These are phyloP conservation scores for Tachina grossa DNA, from an alignment of 2,888 invertebrate genomes.

Conservation along the genomic window DNA sequence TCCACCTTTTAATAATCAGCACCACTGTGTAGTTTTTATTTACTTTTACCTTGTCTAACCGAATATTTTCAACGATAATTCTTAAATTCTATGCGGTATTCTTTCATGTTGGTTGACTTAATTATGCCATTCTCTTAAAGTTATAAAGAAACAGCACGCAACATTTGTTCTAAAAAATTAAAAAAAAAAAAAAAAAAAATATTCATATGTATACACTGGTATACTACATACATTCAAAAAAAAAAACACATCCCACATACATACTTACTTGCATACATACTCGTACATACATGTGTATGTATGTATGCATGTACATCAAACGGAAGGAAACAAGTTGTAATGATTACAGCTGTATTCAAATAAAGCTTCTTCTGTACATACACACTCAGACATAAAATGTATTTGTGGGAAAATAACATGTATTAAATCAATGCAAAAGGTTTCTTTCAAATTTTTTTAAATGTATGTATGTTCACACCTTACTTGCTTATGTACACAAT, in stretches of 20 bases:
- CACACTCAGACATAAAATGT: no score
- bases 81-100: slow-evolving; percentile 17
- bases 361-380: not conserved
- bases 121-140: slow-evolving; percentile 43
- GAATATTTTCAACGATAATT: slow-evolving; percentile 21
- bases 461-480: not conserved
- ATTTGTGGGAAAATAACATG: not conserved
- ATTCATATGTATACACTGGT: not conserved
- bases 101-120: slow-evolving; percentile 38
- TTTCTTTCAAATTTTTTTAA: not conserved
- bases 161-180: slow-evolving; percentile 42
- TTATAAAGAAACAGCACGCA: slow-evolving; percentile 53
- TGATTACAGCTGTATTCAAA: slow-evolving; percentile 29
- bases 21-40: not conserved
- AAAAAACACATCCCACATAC: not conserved
- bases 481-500: not conserved
- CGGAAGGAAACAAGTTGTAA: slow-evolving; percentile 50
- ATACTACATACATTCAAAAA: no score
- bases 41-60: not conserved
- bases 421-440: not conserved
- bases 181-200: no score
- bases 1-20: not conserved
- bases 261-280: not conserved
- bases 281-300: not conserved
- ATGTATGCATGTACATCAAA: not conserved